Evolutionary conservation across 1,140 invertebrate genomes (phyloP).

Genomic region (Episyrphus balteatus): DNA sequence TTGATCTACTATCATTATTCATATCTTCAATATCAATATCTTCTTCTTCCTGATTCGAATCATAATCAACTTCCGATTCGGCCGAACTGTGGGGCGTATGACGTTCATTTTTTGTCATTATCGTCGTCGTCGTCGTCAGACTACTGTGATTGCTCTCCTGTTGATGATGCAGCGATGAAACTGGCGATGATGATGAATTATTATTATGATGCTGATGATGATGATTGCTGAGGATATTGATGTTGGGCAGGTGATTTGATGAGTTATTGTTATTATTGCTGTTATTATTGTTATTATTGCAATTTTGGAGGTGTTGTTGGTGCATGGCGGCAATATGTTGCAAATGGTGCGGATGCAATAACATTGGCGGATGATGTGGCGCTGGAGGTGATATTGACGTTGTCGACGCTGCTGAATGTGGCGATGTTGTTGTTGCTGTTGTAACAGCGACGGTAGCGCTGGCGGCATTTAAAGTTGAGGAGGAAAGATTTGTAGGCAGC

Average conservation of each 20-base stretch:
- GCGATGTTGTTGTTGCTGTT: slow-evolving; percentile 23
- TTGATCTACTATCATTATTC: slow-evolving; percentile 40
- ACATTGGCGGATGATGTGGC: too few relatives aligned
- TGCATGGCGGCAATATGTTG: too few relatives aligned
- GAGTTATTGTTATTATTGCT: slow-evolving; percentile 7
- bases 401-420: slow-evolving; percentile 10
- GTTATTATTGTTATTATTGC: neutral
- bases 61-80: slow-evolving; percentile 49
- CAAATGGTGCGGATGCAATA: too few relatives aligned
- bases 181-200: neutral
- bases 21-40: slow-evolving; percentile 58
- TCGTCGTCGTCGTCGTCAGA: neutral
- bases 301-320: neutral
- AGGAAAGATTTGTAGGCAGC: slow-evolving; percentile 32
- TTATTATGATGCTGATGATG: slow-evolving; percentile 1
- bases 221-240: slow-evolving; percentile 8
- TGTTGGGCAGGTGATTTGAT: slow-evolving; percentile 12
- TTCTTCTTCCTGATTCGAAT: slow-evolving; percentile 44
- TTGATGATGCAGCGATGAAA: neutral
- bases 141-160: slow-evolving; percentile 4
- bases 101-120: slow-evolving; percentile 25
- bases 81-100: slow-evolving; percentile 34
- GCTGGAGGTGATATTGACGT: too few relatives aligned
- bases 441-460: slow-evolving; percentile 24
- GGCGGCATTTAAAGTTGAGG: slow-evolving; percentile 20